These are phyloP conservation scores for Acyrthosiphon pisum DNA, from an alignment of 1,140 invertebrate species.

Conservation along the genomic window DNA sequence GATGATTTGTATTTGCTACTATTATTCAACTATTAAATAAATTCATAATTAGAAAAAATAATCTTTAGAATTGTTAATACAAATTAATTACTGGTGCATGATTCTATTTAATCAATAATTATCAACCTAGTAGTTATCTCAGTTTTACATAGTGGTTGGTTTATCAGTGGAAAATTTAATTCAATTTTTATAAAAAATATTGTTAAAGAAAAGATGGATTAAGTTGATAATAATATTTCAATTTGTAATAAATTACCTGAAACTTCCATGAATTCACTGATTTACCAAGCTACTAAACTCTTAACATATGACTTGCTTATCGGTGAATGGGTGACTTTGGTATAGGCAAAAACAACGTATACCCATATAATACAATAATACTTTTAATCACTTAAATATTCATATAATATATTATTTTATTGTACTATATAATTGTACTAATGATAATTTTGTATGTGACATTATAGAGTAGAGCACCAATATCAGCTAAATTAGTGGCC, in stretches of 20 bases:
- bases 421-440: not conserved
- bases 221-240: not conserved
- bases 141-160: conserved; percentile 45
- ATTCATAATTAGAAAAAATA: not conserved
- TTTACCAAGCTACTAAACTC: conserved; percentile 26
- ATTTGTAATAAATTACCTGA: conserved; percentile 10
- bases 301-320: conserved; percentile 42
- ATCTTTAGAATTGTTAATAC: not conserved
- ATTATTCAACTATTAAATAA: not conserved
- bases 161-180: conserved; percentile 39
- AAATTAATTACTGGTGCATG: conserved; percentile 25
- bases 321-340: conserved; percentile 50
- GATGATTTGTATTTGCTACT: not conserved
- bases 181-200: not conserved
- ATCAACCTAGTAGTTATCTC: not conserved
- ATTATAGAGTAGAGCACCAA: conserved; percentile 92
- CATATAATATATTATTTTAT: not conserved
- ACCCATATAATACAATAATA: conserved; percentile 12
- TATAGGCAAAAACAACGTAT: conserved; percentile 20
- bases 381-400: not conserved
- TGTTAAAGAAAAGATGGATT: not conserved
- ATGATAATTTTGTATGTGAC: conserved; percentile 55
- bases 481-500: conserved; percentile 97
- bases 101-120: not conserved
- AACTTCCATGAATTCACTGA: conserved; percentile 32